Conservation (phyloP, 1,140 invertebrate species). For the Heliothis subflexa region DNA sequence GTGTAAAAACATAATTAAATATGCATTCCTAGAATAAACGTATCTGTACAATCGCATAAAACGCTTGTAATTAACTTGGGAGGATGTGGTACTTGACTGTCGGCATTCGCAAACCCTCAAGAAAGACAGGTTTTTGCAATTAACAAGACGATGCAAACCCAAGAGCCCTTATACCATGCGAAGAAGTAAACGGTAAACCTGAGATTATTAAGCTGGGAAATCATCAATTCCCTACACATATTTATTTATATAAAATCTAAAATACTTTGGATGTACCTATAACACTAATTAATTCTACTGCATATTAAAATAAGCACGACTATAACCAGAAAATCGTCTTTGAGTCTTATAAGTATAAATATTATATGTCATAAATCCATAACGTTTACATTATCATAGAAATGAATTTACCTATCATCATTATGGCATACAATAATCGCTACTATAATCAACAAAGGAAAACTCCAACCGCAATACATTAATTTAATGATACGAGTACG, state of each 20-base stretch:
- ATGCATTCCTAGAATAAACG: no score
- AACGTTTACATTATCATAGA: constrained; percentile 2
- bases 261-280: background rate
- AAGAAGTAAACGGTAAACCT: background rate
- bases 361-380: constrained; percentile 4
- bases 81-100: background rate
- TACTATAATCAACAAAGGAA: constrained; percentile 4
- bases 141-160: background rate
- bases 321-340: constrained; percentile 20
- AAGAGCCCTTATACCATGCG: background rate
- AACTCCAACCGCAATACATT: background rate
- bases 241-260: background rate
- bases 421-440: background rate
- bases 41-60: no score
- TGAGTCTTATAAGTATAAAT: background rate
- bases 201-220: no score
- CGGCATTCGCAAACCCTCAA: constrained; percentile 10
- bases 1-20: no score
- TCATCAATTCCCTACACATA: background rate
- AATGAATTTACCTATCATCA: background rate
- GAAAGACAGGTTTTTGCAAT: constrained; percentile 15
- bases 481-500: background rate
- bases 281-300: background rate
- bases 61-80: no score
- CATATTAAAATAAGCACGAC: constrained; percentile 1